Conservation (phyloP, 2,797 vertebrate genomes). For the Euphonia xanthogaster region DNA sequence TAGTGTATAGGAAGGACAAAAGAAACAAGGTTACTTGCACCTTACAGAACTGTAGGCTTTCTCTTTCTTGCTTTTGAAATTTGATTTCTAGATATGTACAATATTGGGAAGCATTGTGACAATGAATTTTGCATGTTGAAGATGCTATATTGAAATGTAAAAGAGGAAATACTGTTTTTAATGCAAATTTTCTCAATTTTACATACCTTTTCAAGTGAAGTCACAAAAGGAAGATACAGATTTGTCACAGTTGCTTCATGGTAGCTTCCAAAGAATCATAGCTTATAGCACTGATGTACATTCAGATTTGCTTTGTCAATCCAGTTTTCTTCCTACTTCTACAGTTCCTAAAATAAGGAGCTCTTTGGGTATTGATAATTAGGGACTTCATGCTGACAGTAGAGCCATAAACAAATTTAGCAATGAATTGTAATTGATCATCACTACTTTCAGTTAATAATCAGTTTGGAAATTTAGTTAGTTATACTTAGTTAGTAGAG, state of each 20-base stretch:
- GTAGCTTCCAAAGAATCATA: not conserved
- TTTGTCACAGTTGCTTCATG: not conserved
- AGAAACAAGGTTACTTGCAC: not conserved
- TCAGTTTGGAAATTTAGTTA: not conserved
- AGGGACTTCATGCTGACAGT: not conserved
- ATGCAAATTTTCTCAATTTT: not conserved
- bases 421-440: not conserved
- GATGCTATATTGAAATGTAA: not conserved
- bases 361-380: not conserved
- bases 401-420: not conserved
- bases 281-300: not conserved
- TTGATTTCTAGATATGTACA: not conserved
- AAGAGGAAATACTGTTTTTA: not conserved
- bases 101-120: not conserved
- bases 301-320: not conserved
- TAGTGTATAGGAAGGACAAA: not conserved
- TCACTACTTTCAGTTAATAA: not conserved
- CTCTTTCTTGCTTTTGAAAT: not conserved
- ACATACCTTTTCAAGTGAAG: not conserved
- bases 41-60: not conserved
- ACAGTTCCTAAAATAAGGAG: not conserved
- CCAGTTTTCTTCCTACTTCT: not conserved
- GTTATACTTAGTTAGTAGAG: not conserved
- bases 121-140: not conserved
- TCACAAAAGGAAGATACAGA: not conserved